Base-by-base conservation (phyloP, 1,140 invertebrate species). In the Asobara japonica region DNA sequence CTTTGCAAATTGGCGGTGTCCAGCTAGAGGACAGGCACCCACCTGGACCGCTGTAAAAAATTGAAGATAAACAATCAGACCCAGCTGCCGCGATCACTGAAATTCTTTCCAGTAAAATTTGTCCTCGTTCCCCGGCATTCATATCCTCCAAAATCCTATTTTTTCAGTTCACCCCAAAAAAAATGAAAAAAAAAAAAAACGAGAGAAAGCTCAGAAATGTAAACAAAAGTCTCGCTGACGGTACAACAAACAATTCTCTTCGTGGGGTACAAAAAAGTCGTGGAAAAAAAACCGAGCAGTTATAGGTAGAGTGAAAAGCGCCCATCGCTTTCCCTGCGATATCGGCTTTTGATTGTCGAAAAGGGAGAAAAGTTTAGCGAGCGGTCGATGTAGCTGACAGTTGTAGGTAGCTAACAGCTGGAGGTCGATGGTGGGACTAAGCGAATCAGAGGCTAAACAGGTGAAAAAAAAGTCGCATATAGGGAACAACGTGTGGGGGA, bases 171-270 rank as follows among this genome's bases (percentile, higher is more conserved):
- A 25, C 51, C 11, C 51, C 1, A 6, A 7, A 56, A 56, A 7
- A 56, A 27, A 56, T 8, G 11, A 56, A 20, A 11, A n/a, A n/a
- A n/a, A n/a, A n/a, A n/a, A n/a, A n/a, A n/a, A n/a, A n/a, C n/a
- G n/a, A n/a, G n/a, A n/a, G n/a, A n/a, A n/a, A n/a, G n/a, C n/a
- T n/a, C n/a, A n/a, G n/a, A 51, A 51, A 56, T 56, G 51, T 56
- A 56, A 56, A 56, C 51, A 56, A 56, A 56, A 27, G 51, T 56
- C 51, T 56, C 4, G 51, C 51, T 56, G 51, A 56, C 51, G 20
- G 51, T 56, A 56, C 20, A 56, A 25, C 25, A 22, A 56, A 56
- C 51, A 56, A 27, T 27, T 45, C 20, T 11, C 4, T 25, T 3
- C 22, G 1, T 51, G n/a, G 51, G 25, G 11, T 22, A 22, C 25